Base-by-base conservation (phyloP, 2,888 invertebrate species). In the Oeneis ivallda region DNA sequence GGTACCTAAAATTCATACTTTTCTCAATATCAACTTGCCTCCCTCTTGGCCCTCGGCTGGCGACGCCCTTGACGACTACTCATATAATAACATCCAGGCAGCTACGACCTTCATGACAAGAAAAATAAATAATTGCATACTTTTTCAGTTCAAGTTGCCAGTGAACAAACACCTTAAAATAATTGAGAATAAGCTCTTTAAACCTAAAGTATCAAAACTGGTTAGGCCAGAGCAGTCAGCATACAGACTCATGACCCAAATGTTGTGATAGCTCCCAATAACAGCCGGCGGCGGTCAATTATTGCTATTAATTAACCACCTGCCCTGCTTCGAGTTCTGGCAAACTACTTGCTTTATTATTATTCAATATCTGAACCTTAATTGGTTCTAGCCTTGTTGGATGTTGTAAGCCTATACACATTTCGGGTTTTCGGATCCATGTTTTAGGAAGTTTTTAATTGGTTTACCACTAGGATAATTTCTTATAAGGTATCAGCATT, bases 161-260 rank as follows among this genome's bases (percentile, higher is more conserved):
- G 26, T 26, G 3, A 26, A 26, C 0, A 26, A 26, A 26, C 26
- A 26, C 3, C 26, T 5, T 4, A 1, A 4, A 4, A 0, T 26
- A 4, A 4, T 26, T 26, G 26, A 26, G 26, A 1, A 26, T 26
- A 26, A 26, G 5, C 2, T 26, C 26, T 26, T 26, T 26, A n/a
- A 13, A 3, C 13, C 13, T 47, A 19, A 75, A 79, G 71, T 76
- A 79, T 76, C 77, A 79, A 79, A 49, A 60, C 26, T 56, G 9
- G 10, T 45, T 34, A 0, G 10, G 59, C 62, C 58, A 73, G 67
- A 65, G 69, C 41, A 47, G 64, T 66, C 71, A 70, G 68, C 66
- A 80, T 81, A 81, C 83, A 86, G 81, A 82, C 79, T 85, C 87
- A 81, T 90, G 89, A 88, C 89, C 89, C 87, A 90, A 91, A 91